Base-by-base conservation (phyloP, 2,113 vertebrate species). In the Pedetes capensis region DNA sequence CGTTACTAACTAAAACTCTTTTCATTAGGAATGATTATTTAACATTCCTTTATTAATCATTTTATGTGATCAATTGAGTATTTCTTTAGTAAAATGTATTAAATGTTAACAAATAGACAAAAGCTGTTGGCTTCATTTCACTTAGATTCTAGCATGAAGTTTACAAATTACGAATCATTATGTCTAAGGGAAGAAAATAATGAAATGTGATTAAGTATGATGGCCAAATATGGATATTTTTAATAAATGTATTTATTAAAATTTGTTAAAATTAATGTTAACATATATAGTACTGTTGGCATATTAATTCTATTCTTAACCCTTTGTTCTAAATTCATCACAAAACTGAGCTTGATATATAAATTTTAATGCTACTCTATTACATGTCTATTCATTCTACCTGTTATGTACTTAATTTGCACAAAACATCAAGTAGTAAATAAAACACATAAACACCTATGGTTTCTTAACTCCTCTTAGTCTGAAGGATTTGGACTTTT, bases 291-390 rank as follows among this genome's bases (percentile, higher is more conserved):
- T 57, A 88, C 23, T 8, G 8, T 4, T 96, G 23, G 11, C 10
- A 81, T 64, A 76, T 47, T 57, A 76, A 85, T 84, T 91, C 12
- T 96, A 22, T 80, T 91, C 34, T 66, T 95, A 59, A 66, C 3
- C 49, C 8, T 37, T 71, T 89, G 18, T 89, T 83, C 20, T 68
- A 78, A 39, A 6, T 37, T 23, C 37, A 64, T 66, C 29, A 80
- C n/a, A 83, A 74, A 84, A 91, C 18, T 42, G n/a, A 80, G 9
- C 59, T 85, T 57, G 6, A 71, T 47, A 83, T 87, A 93, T n/a
- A 69, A 5, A 76, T 53, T 91, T 82, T 66, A 74, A 63, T 29
- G 34, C 8, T 47, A 22, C 29, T 78, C 3, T n/a, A 53, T 76
- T 90, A 75, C 49, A 53, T 49, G 76, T 63, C 83, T 37, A 89